Conservation (phyloP, 2,113 vertebrate genomes). For the Eolophus roseicapilla region DNA sequence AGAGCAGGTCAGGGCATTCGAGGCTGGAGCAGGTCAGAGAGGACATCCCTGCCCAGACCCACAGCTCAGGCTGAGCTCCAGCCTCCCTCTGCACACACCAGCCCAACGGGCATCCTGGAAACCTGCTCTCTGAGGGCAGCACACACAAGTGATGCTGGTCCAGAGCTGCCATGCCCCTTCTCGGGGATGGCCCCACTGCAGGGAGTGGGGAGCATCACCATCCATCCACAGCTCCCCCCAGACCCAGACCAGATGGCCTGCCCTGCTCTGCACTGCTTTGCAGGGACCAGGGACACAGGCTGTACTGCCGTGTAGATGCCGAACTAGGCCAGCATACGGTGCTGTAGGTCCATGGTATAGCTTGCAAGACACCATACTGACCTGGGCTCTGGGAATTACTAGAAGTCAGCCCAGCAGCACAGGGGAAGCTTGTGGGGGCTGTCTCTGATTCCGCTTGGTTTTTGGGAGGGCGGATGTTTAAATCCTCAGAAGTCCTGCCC, state of each 20-base stretch:
- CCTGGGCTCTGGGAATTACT: not conserved
- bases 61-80: fast-evolving
- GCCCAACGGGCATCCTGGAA: fast-evolving
- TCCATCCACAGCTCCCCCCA: not conserved
- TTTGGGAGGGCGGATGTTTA: not conserved
- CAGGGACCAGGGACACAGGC: not conserved
- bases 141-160: fast-evolving
- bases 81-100: not conserved
- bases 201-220: not conserved
- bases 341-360: slow-evolving; percentile 56
- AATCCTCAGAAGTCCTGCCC: not conserved
- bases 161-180: not conserved
- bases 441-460: not conserved
- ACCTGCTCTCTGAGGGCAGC: not conserved
- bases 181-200: fast-evolving
- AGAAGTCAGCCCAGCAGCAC: not conserved
- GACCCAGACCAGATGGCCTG: not conserved
- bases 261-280: not conserved
- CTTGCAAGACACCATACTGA: not conserved
- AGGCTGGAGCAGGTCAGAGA: not conserved
- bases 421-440: not conserved
- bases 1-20: fast-evolving
- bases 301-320: slow-evolving; percentile 22
- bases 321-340: slow-evolving; percentile 57
- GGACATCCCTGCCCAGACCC: not conserved